Conservation (phyloP, 2,113 vertebrate genomes). For the Brevimyrus niger region DNA sequence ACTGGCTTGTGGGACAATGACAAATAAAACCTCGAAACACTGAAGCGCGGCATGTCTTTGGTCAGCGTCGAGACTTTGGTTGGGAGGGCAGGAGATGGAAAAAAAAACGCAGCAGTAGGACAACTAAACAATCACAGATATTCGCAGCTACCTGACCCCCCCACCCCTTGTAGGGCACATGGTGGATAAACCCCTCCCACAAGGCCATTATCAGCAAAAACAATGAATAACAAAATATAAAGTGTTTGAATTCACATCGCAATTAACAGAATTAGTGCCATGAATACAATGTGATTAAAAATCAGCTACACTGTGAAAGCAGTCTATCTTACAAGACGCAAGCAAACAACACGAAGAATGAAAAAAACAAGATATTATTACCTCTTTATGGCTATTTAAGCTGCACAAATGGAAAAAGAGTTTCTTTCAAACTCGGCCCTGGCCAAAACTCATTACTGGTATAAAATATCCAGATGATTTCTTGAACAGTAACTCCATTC, state of each 20-base stretch:
- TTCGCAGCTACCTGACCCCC: background rate
- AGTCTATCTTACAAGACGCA: background rate
- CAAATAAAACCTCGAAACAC: background rate
- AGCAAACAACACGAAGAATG: background rate
- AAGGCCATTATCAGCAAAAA: background rate
- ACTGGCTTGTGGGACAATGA: background rate
- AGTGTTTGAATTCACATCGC: background rate
- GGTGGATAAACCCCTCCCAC: background rate
- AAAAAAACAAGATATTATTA: background rate
- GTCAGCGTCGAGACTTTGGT: background rate
- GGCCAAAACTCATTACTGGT: background rate
- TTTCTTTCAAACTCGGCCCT: background rate
- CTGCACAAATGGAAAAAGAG: background rate
- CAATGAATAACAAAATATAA: background rate
- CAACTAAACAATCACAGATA: background rate
- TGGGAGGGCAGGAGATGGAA: background rate
- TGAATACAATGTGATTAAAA: background rate
- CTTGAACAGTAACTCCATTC: background rate
- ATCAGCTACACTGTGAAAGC: background rate
- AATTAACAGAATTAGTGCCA: background rate
- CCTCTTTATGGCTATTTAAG: background rate
- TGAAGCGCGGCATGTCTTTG: background rate
- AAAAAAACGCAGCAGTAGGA: background rate
- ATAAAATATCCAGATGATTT: background rate
- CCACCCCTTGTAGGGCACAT: background rate